A percentile compares a stretch with the other conserved stretches of the same genome.
These are phyloP conservation scores for Erpobdella octoculata DNA, from an alignment of 2,888 invertebrate species.

Conservation along the genomic window DNA sequence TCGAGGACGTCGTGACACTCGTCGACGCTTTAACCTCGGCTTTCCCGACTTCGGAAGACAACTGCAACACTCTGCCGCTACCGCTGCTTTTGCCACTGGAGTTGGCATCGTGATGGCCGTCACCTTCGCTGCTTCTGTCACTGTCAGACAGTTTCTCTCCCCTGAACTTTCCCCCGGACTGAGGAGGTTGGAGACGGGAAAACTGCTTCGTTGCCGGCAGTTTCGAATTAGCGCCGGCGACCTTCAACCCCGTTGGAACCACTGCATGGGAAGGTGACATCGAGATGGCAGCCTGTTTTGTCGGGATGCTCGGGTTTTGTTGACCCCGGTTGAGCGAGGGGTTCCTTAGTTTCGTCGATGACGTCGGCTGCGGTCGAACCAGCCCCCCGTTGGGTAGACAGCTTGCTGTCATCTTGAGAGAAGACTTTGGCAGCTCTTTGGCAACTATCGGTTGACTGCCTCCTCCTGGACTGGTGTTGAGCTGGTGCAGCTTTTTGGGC, in stretches of 20 bases:
- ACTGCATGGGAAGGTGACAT: background rate
- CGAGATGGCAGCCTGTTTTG: background rate
- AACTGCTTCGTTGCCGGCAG: background rate
- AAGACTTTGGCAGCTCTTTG: background rate
- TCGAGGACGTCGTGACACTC: background rate
- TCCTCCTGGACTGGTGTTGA: too few species aligned
- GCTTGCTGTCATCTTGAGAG: background rate
- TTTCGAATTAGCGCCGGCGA: background rate
- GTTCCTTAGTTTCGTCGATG: background rate
- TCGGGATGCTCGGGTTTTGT: background rate
- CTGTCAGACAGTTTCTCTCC: background rate
- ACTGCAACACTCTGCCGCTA: too few species aligned
- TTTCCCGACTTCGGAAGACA: background rate
- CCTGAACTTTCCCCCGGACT: background rate
- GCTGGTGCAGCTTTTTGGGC: background rate
- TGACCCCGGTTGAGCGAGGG: background rate
- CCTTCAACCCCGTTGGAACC: background rate
- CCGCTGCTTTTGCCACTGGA: background rate
- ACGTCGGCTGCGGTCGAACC: background rate
- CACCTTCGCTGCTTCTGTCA: background rate
- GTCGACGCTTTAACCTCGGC: background rate
- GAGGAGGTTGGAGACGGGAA: background rate
- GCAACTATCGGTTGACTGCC: background rate
- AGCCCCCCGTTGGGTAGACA: background rate
- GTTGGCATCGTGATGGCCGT: background rate